Base-by-base conservation (phyloP, 1,140 invertebrate species). In the Pogonomyrmex californicus region DNA sequence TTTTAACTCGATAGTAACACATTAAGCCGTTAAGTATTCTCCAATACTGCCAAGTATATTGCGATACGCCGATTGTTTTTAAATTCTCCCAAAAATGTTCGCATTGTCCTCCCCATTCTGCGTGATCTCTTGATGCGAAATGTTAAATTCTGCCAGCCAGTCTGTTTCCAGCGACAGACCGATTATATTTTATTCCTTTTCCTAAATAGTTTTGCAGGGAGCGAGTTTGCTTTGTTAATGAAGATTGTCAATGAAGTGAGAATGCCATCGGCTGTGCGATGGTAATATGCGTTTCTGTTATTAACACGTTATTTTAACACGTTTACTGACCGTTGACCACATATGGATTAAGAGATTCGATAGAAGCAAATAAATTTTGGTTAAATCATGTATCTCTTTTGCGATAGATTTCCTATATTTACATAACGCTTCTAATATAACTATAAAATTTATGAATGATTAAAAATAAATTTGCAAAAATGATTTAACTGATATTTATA, bases 41-140 rank as follows among this genome's bases (percentile, higher is more conserved):
- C 12, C 38, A 71, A 47, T 30, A 82, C 78, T 71, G 78, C 78
- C 78, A 82, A 71, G 14, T 36, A 17, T 68, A 47, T 82, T 23
- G 23, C 23, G 23, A 23, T 23, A 23, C 23, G 36, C 12, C n/a
- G 36, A 71, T 58, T 3, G 5, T 10, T 68, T 49, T 36, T 76
- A 30, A 65, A 44, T 65, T 36, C 17, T 2, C 30, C 3, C 5
- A 51, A 49, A 30, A 44, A 78, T 36, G 30, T 58, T 75, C 2
- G 36, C n/a, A 1, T 79, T 79, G 23, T 17, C 14, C 12, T 23
- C 17, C 4, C 12, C 10, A 63, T 33, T 17, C 10, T 49, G 30
- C 3, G 7, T 49, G 10, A 62, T 23, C 23, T 17, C 49, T 71
- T 47, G 33, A 63, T 0, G 41, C 17, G 41, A 60, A 0, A 56